phyloP scores from a whole-genome alignment of 2,888 invertebrate genomes.

The Loripinus fragilis region DNA sequence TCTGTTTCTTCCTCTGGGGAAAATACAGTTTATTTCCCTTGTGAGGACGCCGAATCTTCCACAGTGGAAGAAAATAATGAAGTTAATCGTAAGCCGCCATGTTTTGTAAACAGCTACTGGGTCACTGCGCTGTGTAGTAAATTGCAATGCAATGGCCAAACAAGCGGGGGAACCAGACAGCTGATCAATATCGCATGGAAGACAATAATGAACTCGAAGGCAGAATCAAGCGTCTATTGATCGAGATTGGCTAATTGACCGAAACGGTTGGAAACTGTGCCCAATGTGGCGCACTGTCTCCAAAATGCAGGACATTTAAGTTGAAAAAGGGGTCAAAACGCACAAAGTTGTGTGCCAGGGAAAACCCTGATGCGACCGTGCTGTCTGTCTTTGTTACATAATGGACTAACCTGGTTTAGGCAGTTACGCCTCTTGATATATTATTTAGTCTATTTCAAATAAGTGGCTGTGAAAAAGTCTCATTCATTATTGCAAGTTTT shows the following conservation, averaged over 20 bases:
- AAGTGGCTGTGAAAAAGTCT: too few relatives aligned
- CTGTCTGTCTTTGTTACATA: too few relatives aligned
- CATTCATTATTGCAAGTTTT: too few relatives aligned
- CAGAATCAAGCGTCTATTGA: background rate
- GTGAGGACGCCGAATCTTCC: background rate
- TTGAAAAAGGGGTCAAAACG: background rate
- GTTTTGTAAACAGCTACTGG: background rate
- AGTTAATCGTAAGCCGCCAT: background rate
- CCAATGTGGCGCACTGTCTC: background rate
- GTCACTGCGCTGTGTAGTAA: background rate
- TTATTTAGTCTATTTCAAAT: too few relatives aligned
- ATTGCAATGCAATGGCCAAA: background rate
- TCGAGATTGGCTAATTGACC: background rate
- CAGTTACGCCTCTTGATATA: too few relatives aligned
- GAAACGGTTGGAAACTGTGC: background rate
- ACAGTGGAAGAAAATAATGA: background rate
- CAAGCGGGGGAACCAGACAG: background rate
- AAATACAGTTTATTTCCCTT: background rate
- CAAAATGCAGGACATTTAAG: background rate
- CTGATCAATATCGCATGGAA: constrained; percentile 1
- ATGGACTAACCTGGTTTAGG: too few relatives aligned
- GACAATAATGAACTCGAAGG: background rate
- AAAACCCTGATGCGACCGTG: constrained; percentile 1
- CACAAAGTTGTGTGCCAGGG: background rate
- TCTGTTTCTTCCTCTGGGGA: background rate